Evolutionary conservation across 2,888 invertebrate species (phyloP).

Genomic region (Ceramica pisi): DNA sequence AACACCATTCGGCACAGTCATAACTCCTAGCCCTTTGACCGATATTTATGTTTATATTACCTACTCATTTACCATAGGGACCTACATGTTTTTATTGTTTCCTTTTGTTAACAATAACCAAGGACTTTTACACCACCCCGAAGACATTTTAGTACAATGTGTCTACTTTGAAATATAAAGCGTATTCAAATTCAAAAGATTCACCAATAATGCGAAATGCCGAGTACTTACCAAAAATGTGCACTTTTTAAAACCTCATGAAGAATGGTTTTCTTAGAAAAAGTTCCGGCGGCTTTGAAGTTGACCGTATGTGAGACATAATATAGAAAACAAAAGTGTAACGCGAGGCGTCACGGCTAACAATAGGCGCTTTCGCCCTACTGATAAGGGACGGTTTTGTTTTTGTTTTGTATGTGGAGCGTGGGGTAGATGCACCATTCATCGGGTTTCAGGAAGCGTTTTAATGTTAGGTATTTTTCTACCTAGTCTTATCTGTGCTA

Average conservation of each 20-base stretch:
- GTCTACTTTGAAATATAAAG: conserved; percentile 27
- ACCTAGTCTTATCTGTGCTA: conserved; percentile 9
- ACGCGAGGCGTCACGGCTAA: conserved; percentile 60
- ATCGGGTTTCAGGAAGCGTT: conserved; percentile 47
- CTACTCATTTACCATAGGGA: not conserved
- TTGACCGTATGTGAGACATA: conserved; percentile 79
- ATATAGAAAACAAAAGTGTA: conserved; percentile 69
- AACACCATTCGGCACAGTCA: not conserved
- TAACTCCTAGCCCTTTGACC: too few species aligned
- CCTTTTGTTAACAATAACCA: conserved; percentile 2
- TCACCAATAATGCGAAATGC: conserved; percentile 44
- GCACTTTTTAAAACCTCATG: conserved; percentile 30
- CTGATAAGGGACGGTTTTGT: conserved; percentile 73
- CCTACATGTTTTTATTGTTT: conserved; percentile 1
- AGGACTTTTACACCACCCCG: conserved; percentile 33
- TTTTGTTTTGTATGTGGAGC: conserved; percentile 42
- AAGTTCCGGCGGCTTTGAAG: conserved; percentile 72
- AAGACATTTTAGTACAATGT: conserved; percentile 24
- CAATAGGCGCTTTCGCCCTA: conserved; percentile 73
- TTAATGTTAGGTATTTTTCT: conserved; percentile 35
- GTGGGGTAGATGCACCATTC: conserved; percentile 37
- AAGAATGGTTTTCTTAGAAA: conserved; percentile 60
- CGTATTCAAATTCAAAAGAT: conserved; percentile 43
- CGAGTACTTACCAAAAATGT: conserved; percentile 37
- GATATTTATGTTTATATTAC: not conserved